Percentiles rank a stretch among this genome's conserved stretches.
Conservation (phyloP, 2,888 invertebrate species). For the Laothoe populi region DNA sequence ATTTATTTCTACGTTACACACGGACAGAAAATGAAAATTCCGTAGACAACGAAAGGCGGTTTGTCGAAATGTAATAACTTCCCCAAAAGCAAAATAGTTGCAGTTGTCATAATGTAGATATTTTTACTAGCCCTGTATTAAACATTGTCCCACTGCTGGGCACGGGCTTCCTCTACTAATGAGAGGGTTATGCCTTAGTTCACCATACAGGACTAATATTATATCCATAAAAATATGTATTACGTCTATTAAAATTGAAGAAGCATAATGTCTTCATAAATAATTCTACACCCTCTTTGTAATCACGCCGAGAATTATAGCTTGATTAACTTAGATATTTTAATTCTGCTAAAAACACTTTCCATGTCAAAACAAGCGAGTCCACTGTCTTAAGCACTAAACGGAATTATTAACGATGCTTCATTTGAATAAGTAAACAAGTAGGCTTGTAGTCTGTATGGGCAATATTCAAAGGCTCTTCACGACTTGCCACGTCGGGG, state of each 20-base stretch:
- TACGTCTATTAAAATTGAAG: neutral
- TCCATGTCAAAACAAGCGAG: neutral
- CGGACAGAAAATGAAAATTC: no score
- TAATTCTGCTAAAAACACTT: neutral
- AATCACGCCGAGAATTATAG: neutral
- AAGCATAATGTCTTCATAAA: neutral
- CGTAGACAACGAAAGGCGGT: no score
- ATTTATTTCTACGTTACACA: no score
- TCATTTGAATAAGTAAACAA: constrained; percentile 1
- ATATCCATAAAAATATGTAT: no score
- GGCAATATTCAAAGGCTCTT: constrained; percentile 2
- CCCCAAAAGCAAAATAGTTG: no score
- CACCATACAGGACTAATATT: no score
- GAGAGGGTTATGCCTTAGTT: no score
- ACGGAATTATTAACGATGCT: neutral
- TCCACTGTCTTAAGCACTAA: neutral
- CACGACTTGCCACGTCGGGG: neutral
- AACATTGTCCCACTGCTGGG: no score
- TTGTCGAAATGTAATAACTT: no score
- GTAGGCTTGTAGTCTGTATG: neutral
- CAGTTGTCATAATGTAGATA: no score
- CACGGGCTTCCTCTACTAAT: no score
- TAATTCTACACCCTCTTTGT: neutral
- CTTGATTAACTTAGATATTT: neutral
- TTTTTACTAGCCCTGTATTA: no score